Percentiles rank a stretch among this genome's conserved stretches.
phyloP scores from a whole-genome alignment of 1,140 invertebrate species.

The Aphelenchoides besseyi region DNA sequence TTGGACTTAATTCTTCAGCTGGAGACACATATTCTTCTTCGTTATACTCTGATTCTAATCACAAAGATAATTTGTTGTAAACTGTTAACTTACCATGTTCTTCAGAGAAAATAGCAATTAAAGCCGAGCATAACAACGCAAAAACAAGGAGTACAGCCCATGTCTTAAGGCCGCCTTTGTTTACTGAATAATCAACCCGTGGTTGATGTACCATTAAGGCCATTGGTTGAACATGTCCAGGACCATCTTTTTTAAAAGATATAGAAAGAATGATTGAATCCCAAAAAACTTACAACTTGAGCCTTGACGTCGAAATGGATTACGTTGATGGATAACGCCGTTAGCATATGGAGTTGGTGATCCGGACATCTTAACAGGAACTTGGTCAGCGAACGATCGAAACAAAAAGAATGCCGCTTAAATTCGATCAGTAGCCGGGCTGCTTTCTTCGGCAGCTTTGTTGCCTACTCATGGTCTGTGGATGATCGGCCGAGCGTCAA shows the following conservation, averaged over 20 bases:
- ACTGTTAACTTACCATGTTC: conserved; percentile 30
- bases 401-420: neutral
- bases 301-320: conserved; percentile 28
- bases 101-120: conserved; percentile 55
- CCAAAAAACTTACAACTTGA: conserved; percentile 29
- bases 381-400: neutral
- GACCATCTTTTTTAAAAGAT: neutral
- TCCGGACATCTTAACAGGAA: neutral
- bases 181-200: conserved; percentile 48
- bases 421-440: neutral
- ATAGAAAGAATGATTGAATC: neutral
- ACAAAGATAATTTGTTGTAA: conserved; percentile 6
- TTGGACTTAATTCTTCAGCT: neutral
- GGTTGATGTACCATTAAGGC: conserved; percentile 51
- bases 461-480: neutral
- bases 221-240: conserved; percentile 46
- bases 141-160: conserved; percentile 54
- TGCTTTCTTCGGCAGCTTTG: neutral
- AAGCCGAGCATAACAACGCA: conserved; percentile 49
- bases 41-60: neutral
- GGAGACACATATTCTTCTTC: conserved; percentile 11
- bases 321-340: neutral
- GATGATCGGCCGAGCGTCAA: neutral
- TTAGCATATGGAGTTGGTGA: conserved; percentile 26
- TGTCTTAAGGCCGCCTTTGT: conserved; percentile 44